Conservation (phyloP, 92 coral and sea anemone genomes). For the Pocillopora grandis region DNA sequence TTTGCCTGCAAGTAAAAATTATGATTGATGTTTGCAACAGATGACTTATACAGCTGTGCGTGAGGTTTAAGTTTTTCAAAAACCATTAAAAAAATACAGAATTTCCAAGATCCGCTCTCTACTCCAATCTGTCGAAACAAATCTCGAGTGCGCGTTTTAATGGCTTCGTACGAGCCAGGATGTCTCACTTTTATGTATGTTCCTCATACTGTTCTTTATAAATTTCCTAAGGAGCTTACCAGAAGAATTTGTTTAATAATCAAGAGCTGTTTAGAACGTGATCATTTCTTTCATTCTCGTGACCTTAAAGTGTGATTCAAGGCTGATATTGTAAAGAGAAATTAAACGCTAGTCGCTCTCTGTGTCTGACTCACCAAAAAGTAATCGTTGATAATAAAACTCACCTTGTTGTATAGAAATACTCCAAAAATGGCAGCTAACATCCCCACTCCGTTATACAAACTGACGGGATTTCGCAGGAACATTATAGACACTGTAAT, state of each 20-base stretch:
- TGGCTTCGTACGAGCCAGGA: too few relatives aligned
- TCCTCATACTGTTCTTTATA: too few relatives aligned
- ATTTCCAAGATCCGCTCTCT: background rate
- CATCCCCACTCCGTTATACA: slow-evolving; percentile 84
- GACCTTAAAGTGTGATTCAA: too few relatives aligned
- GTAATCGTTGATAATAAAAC: background rate
- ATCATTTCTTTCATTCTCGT: too few relatives aligned
- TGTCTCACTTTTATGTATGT: too few relatives aligned
- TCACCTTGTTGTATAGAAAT: slow-evolving; percentile 89
- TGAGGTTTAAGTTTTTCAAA: background rate
- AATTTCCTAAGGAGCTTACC: too few relatives aligned
- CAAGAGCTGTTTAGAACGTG: too few relatives aligned
- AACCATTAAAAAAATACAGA: background rate
- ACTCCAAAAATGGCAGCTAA: slow-evolving; percentile 90
- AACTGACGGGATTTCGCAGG: slow-evolving; percentile 87
- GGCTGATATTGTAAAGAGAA: background rate
- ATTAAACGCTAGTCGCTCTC: background rate
- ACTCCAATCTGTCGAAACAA: too few relatives aligned
- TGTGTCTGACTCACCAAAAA: too few relatives aligned
- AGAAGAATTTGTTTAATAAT: too few relatives aligned
- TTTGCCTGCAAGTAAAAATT: slow-evolving; percentile 67
- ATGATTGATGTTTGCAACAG: background rate
- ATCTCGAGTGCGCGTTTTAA: too few relatives aligned
- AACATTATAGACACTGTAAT: slow-evolving; percentile 83
- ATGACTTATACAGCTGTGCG: background rate